These are phyloP conservation scores for Haliclona indistincta DNA, from an alignment of 37 sponge, comb jelly and placozoan species.

Conservation along the genomic window DNA sequence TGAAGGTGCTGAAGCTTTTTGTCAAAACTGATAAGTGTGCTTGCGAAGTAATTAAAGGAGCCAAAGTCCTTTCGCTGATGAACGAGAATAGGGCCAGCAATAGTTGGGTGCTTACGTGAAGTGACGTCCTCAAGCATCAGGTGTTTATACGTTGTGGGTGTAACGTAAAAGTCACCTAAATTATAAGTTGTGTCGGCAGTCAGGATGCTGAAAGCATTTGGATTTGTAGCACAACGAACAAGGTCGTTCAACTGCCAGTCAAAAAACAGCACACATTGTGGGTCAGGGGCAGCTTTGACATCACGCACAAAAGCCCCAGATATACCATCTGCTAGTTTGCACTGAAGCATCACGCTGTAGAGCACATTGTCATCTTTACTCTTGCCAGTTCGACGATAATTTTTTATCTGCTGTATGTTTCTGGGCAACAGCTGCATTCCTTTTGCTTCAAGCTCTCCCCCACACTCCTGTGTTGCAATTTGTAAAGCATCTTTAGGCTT, in stretches of 20 bases:
- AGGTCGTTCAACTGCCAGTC: slow-evolving; percentile 8
- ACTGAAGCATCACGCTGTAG: slow-evolving; percentile 29
- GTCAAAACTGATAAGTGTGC: slow-evolving; percentile 6
- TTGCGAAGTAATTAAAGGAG: slow-evolving; percentile 18
- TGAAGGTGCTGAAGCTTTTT: not conserved
- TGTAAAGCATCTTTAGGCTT: slow-evolving; percentile 21
- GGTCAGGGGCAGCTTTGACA: slow-evolving; percentile 9
- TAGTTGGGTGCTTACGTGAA: not conserved
- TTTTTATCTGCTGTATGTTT: slow-evolving; percentile 3
- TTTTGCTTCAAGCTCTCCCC: slow-evolving; percentile 28
- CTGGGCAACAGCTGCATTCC: not conserved
- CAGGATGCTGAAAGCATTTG: not conserved
- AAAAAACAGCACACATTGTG: slow-evolving; percentile 10
- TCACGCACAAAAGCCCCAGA: not conserved
- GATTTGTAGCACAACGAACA: not conserved
- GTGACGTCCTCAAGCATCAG: slow-evolving; percentile 9
- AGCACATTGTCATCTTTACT: slow-evolving; percentile 6
- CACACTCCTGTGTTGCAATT: slow-evolving; percentile 21
- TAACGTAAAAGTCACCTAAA: slow-evolving; percentile 7
- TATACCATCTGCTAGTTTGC: slow-evolving; percentile 24
- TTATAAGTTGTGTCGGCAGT: slow-evolving; percentile 26
- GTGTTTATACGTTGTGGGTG: slow-evolving; percentile 3
- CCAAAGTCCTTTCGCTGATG: slow-evolving; percentile 27
- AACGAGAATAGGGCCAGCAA: slow-evolving; percentile 4
- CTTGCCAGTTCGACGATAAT: not conserved